Percentiles rank a stretch among this genome's conserved stretches.
phyloP scores from a whole-genome alignment of 2,888 invertebrate species.

The Drosophila quinaria region DNA sequence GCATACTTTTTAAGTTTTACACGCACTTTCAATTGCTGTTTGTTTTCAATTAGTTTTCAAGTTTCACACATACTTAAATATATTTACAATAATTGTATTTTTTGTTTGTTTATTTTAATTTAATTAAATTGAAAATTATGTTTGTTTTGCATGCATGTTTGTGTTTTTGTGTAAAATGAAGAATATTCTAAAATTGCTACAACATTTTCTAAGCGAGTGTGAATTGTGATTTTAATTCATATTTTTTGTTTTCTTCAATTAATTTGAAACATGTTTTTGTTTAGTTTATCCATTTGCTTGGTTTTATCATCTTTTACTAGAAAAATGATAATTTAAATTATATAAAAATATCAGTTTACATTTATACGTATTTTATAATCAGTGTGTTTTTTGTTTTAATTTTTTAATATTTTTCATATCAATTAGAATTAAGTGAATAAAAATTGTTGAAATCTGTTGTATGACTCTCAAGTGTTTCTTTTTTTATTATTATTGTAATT shows the following conservation, averaged over 20 bases:
- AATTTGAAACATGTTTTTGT: conserved; percentile 64
- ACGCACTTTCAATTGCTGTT: conserved; percentile 10
- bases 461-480: conserved; percentile 32
- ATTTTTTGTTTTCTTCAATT: conserved; percentile 32
- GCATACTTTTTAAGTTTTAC: conserved; percentile 20
- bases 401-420: conserved; percentile 21
- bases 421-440: conserved; percentile 43
- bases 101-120: conserved; percentile 19
- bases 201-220: conserved; percentile 66
- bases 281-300: conserved; percentile 44
- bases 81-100: conserved; percentile 61
- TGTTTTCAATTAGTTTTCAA: conserved; percentile 20
- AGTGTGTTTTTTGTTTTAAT: conserved; percentile 21
- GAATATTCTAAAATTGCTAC: conserved; percentile 67
- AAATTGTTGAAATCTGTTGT: conserved; percentile 40
- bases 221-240: conserved; percentile 30
- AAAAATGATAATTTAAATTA: conserved; percentile 64
- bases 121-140: conserved; percentile 42
- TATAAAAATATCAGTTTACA: conserved; percentile 63
- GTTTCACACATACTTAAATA: conserved; percentile 61
- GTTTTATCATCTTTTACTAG: conserved; percentile 41
- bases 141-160: conserved; percentile 23
- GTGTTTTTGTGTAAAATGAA: conserved; percentile 7
- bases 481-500: conserved; percentile 9
- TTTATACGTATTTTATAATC: conserved; percentile 43